Conservation (phyloP, 1,140 invertebrate genomes). For the Conopomorpha cramerella region DNA sequence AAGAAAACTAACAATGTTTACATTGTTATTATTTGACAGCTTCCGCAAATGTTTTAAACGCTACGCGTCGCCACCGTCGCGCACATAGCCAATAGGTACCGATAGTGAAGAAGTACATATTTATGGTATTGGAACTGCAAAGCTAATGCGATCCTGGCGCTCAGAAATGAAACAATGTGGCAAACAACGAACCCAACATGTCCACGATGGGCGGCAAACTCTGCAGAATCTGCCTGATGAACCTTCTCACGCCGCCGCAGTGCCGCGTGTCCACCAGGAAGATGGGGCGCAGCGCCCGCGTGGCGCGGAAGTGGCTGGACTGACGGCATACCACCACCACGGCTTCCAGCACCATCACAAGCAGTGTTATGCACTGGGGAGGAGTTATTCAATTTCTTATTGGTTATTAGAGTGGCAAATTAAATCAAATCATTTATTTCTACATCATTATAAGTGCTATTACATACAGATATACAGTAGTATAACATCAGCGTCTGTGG, state of each 20-base stretch:
- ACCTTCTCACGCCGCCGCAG: constrained; percentile 74
- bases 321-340: constrained; percentile 81
- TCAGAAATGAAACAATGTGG: too few relatives aligned
- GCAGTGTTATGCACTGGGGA: constrained; percentile 73
- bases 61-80: too few relatives aligned
- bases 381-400: background rate
- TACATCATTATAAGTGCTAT: background rate
- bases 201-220: constrained; percentile 88
- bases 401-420: background rate
- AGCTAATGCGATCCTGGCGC: too few relatives aligned
- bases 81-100: too few relatives aligned
- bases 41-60: too few relatives aligned
- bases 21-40: too few relatives aligned
- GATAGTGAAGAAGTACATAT: too few relatives aligned
- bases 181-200: constrained; percentile 74
- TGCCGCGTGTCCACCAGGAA: constrained; percentile 89
- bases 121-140: too few relatives aligned
- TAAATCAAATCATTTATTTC: constrained; percentile 1
- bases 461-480: background rate
- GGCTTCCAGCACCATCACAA: constrained; percentile 86
- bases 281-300: constrained; percentile 84
- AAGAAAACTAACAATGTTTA: too few relatives aligned
- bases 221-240: constrained; percentile 79
- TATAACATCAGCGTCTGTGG: background rate
- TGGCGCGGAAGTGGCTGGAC: constrained; percentile 85